Evolutionary conservation across 2,797 vertebrate species (phyloP).

Genomic region (Mastacembelus armatus): DNA sequence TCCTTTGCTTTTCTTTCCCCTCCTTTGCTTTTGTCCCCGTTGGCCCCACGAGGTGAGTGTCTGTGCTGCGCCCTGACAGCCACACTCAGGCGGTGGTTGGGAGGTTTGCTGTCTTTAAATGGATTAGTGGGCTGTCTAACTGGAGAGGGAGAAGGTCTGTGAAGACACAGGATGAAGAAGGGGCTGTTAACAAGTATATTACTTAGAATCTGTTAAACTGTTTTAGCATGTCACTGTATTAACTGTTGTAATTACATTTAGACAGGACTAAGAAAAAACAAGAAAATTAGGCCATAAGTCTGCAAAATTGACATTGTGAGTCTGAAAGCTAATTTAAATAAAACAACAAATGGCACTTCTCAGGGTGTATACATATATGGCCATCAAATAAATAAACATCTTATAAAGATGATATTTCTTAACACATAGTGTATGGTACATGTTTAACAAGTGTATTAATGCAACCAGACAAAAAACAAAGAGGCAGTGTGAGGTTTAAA

Average conservation of each 20-base stretch:
- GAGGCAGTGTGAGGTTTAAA: slow-evolving; percentile 13
- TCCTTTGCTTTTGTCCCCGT: slow-evolving; percentile 87
- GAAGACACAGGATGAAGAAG: not conserved
- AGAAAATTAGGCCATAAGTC: too few species aligned
- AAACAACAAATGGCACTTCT: too few species aligned
- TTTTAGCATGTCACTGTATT: too few species aligned
- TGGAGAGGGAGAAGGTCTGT: slow-evolving; percentile 90
- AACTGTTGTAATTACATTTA: too few species aligned
- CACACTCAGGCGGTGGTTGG: slow-evolving; percentile 86
- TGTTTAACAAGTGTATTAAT: not conserved
- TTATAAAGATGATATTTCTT: not conserved
- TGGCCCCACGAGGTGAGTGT: slow-evolving; percentile 84
- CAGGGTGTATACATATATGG: too few species aligned
- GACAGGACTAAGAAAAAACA: too few species aligned
- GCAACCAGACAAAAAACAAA: slow-evolving; percentile 2
- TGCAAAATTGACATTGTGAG: too few species aligned
- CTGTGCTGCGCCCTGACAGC: slow-evolving; percentile 86
- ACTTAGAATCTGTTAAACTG: too few species aligned
- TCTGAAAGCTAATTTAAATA: too few species aligned
- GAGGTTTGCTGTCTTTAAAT: slow-evolving; percentile 87
- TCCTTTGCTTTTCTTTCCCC: too few species aligned
- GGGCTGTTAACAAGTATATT: too few species aligned
- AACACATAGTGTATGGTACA: too few species aligned
- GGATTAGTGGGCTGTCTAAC: slow-evolving; percentile 87
- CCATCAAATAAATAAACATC: not conserved